Conservation (phyloP, 2,888 invertebrate species). For the Masnerella sp. region DNA sequence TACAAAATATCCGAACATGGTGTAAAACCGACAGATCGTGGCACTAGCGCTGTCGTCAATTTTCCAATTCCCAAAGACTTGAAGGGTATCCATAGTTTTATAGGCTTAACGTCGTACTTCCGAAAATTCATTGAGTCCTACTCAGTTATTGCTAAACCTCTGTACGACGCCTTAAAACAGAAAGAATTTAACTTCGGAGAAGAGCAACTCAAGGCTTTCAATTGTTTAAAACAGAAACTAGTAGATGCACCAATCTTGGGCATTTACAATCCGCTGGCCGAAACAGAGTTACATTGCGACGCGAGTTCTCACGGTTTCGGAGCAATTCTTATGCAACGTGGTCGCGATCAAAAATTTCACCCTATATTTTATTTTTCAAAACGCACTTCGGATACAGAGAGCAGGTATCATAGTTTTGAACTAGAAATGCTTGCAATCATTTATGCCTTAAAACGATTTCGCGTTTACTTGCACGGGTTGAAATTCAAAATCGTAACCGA, state of each 20-base stretch:
- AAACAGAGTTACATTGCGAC: slow-evolving; percentile 16
- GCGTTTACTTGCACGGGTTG: slow-evolving; percentile 3
- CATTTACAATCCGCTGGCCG: slow-evolving; percentile 13
- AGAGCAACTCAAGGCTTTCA: slow-evolving; percentile 1
- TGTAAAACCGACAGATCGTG: slow-evolving; percentile 64
- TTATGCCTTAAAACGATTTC: slow-evolving; percentile 1
- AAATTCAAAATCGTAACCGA: slow-evolving; percentile 12
- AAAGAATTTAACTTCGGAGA: slow-evolving; percentile 1
- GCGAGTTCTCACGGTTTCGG: slow-evolving; percentile 7
- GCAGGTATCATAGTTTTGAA: slow-evolving; percentile 16
- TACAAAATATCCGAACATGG: slow-evolving; percentile 65
- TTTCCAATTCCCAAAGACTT: slow-evolving; percentile 64
- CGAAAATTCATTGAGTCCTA: slow-evolving; percentile 20
- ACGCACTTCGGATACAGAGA: not conserved
- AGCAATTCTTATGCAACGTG: slow-evolving; percentile 12
- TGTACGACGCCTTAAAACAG: slow-evolving; percentile 4
- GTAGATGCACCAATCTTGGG: not conserved
- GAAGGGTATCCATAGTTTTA: slow-evolving; percentile 19
- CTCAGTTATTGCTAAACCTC: slow-evolving; percentile 17
- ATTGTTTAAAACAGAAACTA: not conserved
- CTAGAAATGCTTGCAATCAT: slow-evolving; percentile 15
- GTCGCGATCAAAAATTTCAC: slow-evolving; percentile 12
- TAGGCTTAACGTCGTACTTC: slow-evolving; percentile 17
- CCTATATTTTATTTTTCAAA: slow-evolving; percentile 17
- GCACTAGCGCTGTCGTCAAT: slow-evolving; percentile 64